Evolutionary conservation across 2,113 vertebrate genomes (phyloP), one percentile per base, ranked within the genome.

Genomic region (Sinocyclocheilus grahami): DNA sequence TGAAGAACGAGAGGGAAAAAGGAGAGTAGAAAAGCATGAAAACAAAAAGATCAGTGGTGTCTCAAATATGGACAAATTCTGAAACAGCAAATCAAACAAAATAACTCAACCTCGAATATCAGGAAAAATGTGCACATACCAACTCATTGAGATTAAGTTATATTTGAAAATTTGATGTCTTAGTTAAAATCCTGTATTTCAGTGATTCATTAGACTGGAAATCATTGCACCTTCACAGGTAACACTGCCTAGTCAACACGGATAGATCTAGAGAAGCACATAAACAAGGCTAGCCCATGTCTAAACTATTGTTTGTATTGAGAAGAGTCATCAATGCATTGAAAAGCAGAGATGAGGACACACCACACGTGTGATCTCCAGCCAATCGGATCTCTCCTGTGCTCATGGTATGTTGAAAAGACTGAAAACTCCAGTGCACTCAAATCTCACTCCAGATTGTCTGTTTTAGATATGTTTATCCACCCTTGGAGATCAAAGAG

Each of bases 231-330:
- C 83, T 83, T 30, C 51, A 72, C 69, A 83, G 82, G 69, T 83
- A 58, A n/a, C 76, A 62, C 82, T 42, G 72, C 65, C 51, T 37
- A 24, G 24, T 81, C 63, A 75, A 84, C 16, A 58, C 63, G 12
- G 65, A 82, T 46, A 46, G 48, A 74, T 81, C 82, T 87, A 60
- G 69, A 58, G 82, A 74, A 79, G 80, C 60, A 72, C 76, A 84
- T 76, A 18, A 58, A 84, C 69, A 84, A 30, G 63, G 75, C 71
- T 12, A 46, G 67, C 55, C 51, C 55, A 80, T 27, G 69, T 86
- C 82, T 69, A 81, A 63, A 84, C 86, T 84, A 85, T 89, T 89
- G 83, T 89, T 53, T 87, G 33, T n/a, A 51, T 85, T 85, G 62
- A 87, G 79, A 89, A 79, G 58, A 53, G 78, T 30, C 12, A 11